Evolutionary conservation across 2,113 vertebrate species (phyloP).

Genomic region (Nothoprocta pentlandii): DNA sequence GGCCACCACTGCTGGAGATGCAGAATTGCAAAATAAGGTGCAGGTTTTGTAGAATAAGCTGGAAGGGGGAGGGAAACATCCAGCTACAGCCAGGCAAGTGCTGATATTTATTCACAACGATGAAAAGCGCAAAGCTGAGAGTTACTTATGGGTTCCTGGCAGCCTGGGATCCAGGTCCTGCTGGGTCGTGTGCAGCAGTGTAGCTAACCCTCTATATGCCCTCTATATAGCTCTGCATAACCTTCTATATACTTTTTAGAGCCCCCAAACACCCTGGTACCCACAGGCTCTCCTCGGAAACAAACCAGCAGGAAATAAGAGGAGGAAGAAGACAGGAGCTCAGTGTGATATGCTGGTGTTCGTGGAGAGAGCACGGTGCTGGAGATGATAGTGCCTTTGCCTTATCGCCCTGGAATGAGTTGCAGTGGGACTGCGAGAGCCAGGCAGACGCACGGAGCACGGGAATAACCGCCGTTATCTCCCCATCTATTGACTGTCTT

Average conservation of each 20-base stretch:
- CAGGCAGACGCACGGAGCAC: background rate
- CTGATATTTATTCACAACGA: background rate
- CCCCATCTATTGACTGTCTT: background rate
- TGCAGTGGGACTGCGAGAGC: background rate
- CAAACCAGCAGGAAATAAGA: background rate
- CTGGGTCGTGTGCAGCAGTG: background rate
- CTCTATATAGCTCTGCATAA: too few relatives aligned
- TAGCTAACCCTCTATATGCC: background rate
- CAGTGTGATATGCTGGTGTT: background rate
- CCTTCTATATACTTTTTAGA: too few relatives aligned
- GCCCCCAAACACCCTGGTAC: background rate
- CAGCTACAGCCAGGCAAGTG: background rate
- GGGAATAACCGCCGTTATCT: background rate
- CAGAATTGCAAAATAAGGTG: background rate
- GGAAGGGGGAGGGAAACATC: rapidly evolving
- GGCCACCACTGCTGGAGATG: background rate
- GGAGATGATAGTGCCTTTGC: background rate
- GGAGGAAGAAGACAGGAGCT: background rate
- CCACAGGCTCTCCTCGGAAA: background rate
- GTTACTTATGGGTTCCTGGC: background rate
- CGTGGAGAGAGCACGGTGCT: background rate
- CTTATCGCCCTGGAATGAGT: background rate
- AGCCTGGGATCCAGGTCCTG: background rate
- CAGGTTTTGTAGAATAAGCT: background rate
- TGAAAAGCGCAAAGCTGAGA: background rate